Evolutionary conservation across 2,113 vertebrate genomes (phyloP), one percentile per base, ranked within the genome.

Genomic region (Nothoprocta perdicaria): DNA sequence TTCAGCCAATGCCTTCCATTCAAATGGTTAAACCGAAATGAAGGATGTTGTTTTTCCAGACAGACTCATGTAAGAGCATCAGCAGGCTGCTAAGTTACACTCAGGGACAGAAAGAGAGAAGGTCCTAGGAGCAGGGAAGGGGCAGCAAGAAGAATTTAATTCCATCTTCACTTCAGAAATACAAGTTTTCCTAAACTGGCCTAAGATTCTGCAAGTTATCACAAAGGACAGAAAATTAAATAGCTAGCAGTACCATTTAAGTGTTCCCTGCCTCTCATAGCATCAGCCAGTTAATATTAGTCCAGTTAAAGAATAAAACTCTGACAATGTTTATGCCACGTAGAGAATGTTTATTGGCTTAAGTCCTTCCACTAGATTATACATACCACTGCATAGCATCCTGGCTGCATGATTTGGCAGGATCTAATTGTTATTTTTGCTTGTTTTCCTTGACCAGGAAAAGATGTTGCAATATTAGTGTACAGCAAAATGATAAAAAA

Each of bases 21-120:
- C 33, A 86, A 87, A 71, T 27, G 12, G 84, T 82, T 84, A 94
- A 31, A 72, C 68, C 82, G 53, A 89, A 89, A 73, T 71, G 41
- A 69, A 21, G 22, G 18, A 26, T 1, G 24, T 12, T 40, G 19
- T 57, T 89, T 91, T 82, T 71, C 67, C 24, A 17, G 55, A 92
- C 35, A 81, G 43, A 40, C 22, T 6, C 2, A 73, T 48, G 12
- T 18, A 60, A 69, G 80, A 94, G 7, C 90, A 46, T 81, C 84
- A 94, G 84, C 72, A 84, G 71, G 84, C 84, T 60, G 71, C 2
- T 1, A 90, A 88, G 60, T 33, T 76, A 82, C 60, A 82, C 27
- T 69, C 15, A 76, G 53, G 31, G 46, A 80, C 43, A 90, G 86
- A 85, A 87, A 46, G 86, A 65, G 91, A 87, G 31, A 80, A 40